Evolutionary conservation across 2,113 vertebrate species (phyloP).

Genomic region (Leuciscus idus): DNA sequence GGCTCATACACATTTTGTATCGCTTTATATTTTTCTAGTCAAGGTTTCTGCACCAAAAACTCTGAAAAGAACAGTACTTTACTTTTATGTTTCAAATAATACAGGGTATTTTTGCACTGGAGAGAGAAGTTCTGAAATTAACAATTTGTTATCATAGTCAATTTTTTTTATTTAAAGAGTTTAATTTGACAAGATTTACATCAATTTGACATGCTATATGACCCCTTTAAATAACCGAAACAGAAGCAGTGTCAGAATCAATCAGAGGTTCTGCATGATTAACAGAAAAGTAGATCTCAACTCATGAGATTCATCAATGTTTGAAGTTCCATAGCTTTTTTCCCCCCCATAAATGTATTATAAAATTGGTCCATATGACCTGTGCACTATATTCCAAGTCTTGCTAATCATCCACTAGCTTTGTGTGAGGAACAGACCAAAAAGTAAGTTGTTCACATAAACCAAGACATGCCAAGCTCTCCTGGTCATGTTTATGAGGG

Average conservation of each 20-base stretch:
- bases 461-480: too few relatives aligned
- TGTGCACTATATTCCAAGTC: too few relatives aligned
- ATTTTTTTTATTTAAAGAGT: neutral
- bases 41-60: neutral
- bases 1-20: neutral
- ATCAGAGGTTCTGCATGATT: neutral
- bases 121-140: neutral
- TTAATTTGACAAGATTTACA: too few relatives aligned
- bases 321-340: neutral
- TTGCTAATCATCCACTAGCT: too few relatives aligned
- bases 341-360: too few relatives aligned
- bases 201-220: neutral
- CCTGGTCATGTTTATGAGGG: too few relatives aligned
- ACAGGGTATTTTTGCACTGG: neutral
- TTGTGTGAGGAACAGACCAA: too few relatives aligned
- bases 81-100: neutral
- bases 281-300: neutral
- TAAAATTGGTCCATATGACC: too few relatives aligned
- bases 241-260: conserved; percentile 2
- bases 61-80: neutral
- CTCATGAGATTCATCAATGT: neutral
- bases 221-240: conserved; percentile 13
- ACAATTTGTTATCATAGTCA: neutral
- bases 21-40: neutral
- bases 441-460: too few relatives aligned